Evolutionary conservation across 2,888 invertebrate species (phyloP), one percentile per base, ranked within the genome.

Genomic region (Tenodera sinensis): DNA sequence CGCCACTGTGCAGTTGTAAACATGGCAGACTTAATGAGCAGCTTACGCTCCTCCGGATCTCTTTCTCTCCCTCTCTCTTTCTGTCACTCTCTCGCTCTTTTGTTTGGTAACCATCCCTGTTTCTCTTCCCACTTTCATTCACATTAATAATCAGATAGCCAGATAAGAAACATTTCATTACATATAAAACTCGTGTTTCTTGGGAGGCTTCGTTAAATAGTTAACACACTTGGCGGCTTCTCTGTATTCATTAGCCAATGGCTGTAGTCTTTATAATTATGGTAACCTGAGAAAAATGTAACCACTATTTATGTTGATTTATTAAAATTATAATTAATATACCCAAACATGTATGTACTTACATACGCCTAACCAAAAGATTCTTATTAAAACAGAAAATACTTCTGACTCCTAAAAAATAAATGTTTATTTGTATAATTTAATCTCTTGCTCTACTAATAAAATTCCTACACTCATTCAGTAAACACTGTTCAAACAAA

Each of bases 1-100:
- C 54, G 54, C 54, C 54, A 71, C 54, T 71, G 54, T 71, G 54
- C 54, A 71, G 54, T 71, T 71, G 54, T 71, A 71, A 71, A 20
- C 54, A 71, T 71, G 54, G 54, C 20, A 71, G 54, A 71, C 54
- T 71, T 71, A 71, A 71, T 71, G 54, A 71, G 54, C 20, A 71
- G 54, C 34, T 83, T 83, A 83, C 83, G 83, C 82, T 47, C 71
- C 42, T 88, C 83, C 83, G 83, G 30, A 34, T 42, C 47, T 88
- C 88, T 85, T 34, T 85, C 81, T 27, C 83, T 34, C 34, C 83
- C 83, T 86, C 89, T 89, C 85, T 86, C 42, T 89, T 54, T 86
- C 87, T 89, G 85, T 88, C 84, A 54, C 82, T 89, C 81, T 87
- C 90, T 89, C 85, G 89, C 89, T 88, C 90, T 89, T 89, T 90